Conservation (phyloP, 2,888 invertebrate species). For the Leptopilina drosophilae region DNA sequence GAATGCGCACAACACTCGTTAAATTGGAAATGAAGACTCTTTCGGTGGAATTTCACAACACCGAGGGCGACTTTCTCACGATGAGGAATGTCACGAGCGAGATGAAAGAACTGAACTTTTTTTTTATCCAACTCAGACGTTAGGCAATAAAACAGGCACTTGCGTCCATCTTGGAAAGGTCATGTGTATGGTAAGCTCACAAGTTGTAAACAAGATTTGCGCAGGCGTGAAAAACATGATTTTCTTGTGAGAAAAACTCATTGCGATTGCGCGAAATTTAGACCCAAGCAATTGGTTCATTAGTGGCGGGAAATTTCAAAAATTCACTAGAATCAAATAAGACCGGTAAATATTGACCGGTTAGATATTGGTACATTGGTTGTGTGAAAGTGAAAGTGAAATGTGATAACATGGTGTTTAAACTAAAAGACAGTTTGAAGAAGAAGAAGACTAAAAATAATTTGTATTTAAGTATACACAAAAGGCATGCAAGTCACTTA, state of each 20-base stretch:
- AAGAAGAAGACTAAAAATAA: too few relatives aligned
- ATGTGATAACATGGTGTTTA: too few relatives aligned
- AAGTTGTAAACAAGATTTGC: conserved; percentile 77
- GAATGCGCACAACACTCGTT: neutral
- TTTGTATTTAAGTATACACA: too few relatives aligned
- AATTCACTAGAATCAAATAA: too few relatives aligned
- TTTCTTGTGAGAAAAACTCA: neutral
- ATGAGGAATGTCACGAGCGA: conserved; percentile 4
- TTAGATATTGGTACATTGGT: too few relatives aligned
- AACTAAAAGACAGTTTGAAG: too few relatives aligned
- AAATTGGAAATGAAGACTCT: neutral
- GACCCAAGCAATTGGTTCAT: neutral
- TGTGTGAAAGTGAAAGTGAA: too few relatives aligned
- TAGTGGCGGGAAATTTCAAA: neutral
- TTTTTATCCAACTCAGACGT: conserved; percentile 49
- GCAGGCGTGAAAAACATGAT: conserved; percentile 71
- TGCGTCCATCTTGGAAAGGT: conserved; percentile 77
- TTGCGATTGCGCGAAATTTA: neutral
- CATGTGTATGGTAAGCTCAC: conserved; percentile 74
- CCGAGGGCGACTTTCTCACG: neutral
- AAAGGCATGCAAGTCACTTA: too few relatives aligned
- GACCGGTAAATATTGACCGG: too few relatives aligned
- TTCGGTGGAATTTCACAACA: neutral
- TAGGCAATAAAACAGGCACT: conserved; percentile 61
- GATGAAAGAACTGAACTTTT: conserved; percentile 38